Base-by-base conservation (phyloP, 2,888 invertebrate genomes). In the Tachystola acroxantha region DNA sequence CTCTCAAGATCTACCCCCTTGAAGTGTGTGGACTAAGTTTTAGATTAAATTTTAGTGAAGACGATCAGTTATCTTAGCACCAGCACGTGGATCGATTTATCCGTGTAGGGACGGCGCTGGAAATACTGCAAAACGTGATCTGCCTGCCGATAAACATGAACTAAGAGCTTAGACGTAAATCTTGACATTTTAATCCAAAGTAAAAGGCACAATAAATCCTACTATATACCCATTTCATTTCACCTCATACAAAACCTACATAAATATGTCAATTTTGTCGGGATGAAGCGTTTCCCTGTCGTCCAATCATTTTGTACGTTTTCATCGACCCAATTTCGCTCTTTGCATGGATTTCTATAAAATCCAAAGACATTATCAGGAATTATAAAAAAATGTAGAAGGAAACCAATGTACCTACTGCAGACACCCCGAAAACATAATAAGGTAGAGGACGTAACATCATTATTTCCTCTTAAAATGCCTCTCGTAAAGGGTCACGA, bases 401-500 rank as follows among this genome's bases (percentile, higher is more conserved):
- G 30, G 16, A 30, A 16, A 19, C 13, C 24, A 25, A 24, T 20
- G 9, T 10, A 25, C n/a, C 24, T 30, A 11, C 9, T 10, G 24
- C 32, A 22, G 29, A 34, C 16, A 25, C 14, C 29, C n/a, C 29
- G 28, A 32, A 36, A 36, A 28, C 30, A 40, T 53, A 51, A 48
- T 48, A 50, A 56, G 51, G 47, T 50, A 47, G 40, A 46, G 48
- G 51, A 57, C 42, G 56, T 64, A 66, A 69, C 66, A 64, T 62
- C 64, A 71, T 78, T 73, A 73, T 66, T 61, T 62, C 52, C 56
- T 64, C 59, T 71, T 68, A 67, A 72, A 73, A 69, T 59, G 61
- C 57, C 55, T 57, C 59, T 55, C 62, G 47, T 51, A 58, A 62
- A 60, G 50, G 51, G 46, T 51, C 54, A 53, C 59, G 58, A 50